A percentile compares a stretch with the other conserved stretches of the same genome.
Evolutionary conservation across 92 coral and sea anemone species (phyloP).

Genomic region (Paramuricea clavata): DNA sequence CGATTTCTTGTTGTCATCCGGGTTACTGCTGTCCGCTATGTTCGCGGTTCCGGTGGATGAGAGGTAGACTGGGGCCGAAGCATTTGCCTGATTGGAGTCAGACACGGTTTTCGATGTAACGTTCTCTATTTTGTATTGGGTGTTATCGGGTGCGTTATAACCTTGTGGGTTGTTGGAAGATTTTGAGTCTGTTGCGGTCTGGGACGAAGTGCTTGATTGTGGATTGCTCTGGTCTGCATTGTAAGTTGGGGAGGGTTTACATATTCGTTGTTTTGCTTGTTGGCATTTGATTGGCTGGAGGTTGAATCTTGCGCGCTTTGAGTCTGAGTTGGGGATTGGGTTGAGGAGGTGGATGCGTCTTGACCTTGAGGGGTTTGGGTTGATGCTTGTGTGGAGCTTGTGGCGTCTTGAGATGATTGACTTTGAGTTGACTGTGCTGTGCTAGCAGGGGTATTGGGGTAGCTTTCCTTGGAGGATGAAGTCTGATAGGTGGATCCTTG

Average conservation of each 20-base stretch:
- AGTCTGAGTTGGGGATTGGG: constrained; percentile 24
- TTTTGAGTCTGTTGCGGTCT: not conserved
- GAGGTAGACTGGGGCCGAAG: constrained; percentile 10
- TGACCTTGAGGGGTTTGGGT: constrained; percentile 37
- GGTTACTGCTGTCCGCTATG: not conserved
- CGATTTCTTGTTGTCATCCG: not conserved
- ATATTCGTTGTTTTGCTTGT: constrained; percentile 34
- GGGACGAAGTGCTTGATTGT: constrained; percentile 3
- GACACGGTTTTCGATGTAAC: constrained; percentile 18
- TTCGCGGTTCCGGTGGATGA: constrained; percentile 13
- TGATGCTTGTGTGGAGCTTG: constrained; percentile 34
- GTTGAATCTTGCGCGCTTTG: constrained; percentile 48
- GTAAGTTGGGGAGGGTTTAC: constrained; percentile 38
- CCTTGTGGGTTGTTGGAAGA: constrained; percentile 1
- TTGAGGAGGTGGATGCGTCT: constrained; percentile 15
- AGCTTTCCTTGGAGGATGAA: not conserved
- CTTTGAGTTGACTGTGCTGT: constrained; percentile 1
- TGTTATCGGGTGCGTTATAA: not conserved
- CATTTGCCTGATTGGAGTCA: not conserved
- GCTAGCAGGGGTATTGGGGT: not conserved
- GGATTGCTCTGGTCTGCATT: not conserved
- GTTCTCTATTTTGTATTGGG: constrained; percentile 13
- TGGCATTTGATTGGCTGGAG: not conserved
- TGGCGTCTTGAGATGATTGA: constrained; percentile 24
- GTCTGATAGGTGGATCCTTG: constrained; percentile 20